Percentiles rank a stretch among this genome's conserved stretches.
Conservation (phyloP, 2,888 invertebrate genomes). For the Athetis lepigone region DNA sequence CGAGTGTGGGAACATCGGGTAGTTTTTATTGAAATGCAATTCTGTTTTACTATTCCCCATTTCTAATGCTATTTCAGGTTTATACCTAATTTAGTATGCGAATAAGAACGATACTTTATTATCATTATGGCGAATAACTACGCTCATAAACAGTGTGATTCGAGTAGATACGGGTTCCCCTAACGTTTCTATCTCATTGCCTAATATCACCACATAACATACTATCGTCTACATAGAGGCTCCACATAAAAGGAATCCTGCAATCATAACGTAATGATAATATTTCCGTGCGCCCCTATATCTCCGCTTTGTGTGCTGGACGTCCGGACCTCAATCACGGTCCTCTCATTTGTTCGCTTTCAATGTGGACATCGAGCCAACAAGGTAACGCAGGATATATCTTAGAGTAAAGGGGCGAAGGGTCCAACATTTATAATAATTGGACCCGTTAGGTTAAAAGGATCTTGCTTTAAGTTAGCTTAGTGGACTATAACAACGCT, state of each 20-base stretch:
- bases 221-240: slow-evolving; percentile 7
- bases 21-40: slow-evolving; percentile 1
- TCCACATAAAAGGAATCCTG: slow-evolving; percentile 22
- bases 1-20: not conserved
- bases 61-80: not conserved
- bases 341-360: slow-evolving; percentile 43
- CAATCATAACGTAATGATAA: slow-evolving; percentile 45
- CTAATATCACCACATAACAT: slow-evolving; percentile 19
- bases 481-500: slow-evolving; percentile 4
- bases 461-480: not conserved
- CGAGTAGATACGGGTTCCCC: not conserved
- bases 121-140: not conserved
- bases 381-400: slow-evolving; percentile 10
- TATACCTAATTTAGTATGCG: not conserved
- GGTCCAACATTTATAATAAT: slow-evolving; percentile 8
- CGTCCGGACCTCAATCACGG: slow-evolving; percentile 37
- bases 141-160: not conserved
- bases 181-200: slow-evolving; percentile 12
- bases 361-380: slow-evolving; percentile 12
- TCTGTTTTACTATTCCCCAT: not conserved
- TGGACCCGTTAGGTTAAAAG: not conserved
- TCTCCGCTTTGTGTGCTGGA: slow-evolving; percentile 35
- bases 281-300: slow-evolving; percentile 32
- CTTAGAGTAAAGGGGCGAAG: not conserved
- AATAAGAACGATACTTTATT: not conserved